These are phyloP conservation scores for Caenorhabditis imperialis DNA, from an alignment of 2,888 invertebrate genomes.

Conservation along the genomic window DNA sequence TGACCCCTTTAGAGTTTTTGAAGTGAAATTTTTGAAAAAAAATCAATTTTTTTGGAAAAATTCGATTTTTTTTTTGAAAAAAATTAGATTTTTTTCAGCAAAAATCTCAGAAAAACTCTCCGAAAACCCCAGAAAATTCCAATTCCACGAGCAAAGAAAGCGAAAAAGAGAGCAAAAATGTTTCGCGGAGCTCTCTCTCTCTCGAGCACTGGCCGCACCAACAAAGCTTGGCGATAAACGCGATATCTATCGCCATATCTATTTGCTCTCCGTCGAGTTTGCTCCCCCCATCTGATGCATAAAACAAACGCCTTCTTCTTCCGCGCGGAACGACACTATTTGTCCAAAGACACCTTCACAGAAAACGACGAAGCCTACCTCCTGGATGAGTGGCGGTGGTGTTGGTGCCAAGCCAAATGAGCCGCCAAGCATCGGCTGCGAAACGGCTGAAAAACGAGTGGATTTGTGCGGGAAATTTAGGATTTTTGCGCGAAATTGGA, in stretches of 20 bases:
- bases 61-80: no score
- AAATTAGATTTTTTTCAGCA: no score
- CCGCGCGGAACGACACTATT: neutral
- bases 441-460: constrained; percentile 55
- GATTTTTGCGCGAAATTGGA: constrained; percentile 1
- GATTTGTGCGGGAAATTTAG: neutral
- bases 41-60: no score
- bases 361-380: constrained; percentile 47
- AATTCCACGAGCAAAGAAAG: no score
- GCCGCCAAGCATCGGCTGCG: constrained; percentile 66
- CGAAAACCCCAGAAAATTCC: no score
- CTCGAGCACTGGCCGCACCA: no score
- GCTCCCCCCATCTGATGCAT: constrained; percentile 42
- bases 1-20: no score
- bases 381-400: constrained; percentile 66
- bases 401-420: constrained; percentile 72
- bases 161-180: constrained; percentile 9
- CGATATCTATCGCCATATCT: neutral
- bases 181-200: no score
- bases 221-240: neutral
- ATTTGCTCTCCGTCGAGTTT: constrained; percentile 19
- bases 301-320: constrained; percentile 18
- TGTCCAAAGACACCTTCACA: neutral
- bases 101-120: no score
- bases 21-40: no score